phyloP scores from a whole-genome alignment of 2,113 vertebrate species.

The Pseudonaja textilis region DNA sequence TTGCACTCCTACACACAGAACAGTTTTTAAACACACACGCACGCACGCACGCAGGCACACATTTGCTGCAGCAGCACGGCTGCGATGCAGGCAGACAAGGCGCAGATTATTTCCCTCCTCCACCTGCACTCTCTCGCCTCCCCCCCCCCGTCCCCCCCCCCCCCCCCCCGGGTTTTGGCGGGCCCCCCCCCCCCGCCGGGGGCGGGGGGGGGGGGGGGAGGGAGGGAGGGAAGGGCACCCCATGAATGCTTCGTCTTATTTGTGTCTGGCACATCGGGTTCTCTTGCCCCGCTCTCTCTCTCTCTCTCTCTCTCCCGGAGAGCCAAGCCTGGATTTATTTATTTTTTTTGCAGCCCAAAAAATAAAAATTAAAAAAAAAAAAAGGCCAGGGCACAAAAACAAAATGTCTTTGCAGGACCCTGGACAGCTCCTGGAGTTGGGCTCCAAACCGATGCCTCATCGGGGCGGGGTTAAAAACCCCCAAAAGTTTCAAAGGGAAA shows the following conservation, averaged over 20 bases:
- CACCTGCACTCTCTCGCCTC: not conserved
- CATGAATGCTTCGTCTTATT: not conserved
- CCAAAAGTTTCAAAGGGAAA: not conserved
- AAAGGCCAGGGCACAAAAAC: not conserved
- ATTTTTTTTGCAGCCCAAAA: not conserved
- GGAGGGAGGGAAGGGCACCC: too few relatives aligned
- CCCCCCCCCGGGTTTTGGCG: not conserved
- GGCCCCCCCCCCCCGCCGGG: not conserved
- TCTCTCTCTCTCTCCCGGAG: fast-evolving
- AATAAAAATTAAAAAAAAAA: too few relatives aligned
- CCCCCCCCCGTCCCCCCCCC: too few relatives aligned
- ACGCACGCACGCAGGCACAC: not conserved
- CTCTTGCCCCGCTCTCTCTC: too few relatives aligned
- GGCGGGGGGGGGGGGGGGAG: too few relatives aligned
- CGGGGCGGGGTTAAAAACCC: too few relatives aligned
- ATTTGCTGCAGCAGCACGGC: not conserved
- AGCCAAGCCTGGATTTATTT: not conserved
- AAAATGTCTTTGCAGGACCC: not conserved
- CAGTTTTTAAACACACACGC: not conserved
- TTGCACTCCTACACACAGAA: not conserved
- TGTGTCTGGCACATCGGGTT: not conserved
- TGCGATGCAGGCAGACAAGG: not conserved
- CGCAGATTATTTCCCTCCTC: not conserved
- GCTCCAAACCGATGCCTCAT: not conserved
- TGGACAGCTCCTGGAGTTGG: not conserved